Percentiles rank a stretch among this genome's conserved stretches.
Evolutionary conservation across 2,113 vertebrate species (phyloP).

Genomic region (Aleadryas rufinucha): DNA sequence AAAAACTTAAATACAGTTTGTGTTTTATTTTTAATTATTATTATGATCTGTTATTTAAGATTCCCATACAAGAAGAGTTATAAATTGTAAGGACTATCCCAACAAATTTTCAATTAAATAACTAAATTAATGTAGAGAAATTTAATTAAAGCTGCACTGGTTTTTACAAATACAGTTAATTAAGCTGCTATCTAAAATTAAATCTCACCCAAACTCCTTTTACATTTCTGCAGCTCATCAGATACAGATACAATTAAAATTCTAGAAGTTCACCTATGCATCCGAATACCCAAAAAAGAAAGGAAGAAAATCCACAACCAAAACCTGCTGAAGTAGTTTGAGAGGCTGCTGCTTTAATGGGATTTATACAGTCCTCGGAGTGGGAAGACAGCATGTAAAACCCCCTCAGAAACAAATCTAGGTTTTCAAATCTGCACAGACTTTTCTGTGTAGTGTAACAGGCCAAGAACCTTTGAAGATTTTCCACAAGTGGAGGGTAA

Average conservation of each 20-base stretch:
- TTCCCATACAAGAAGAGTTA: slow-evolving; percentile 51
- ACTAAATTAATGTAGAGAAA: slow-evolving; percentile 72
- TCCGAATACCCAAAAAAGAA: slow-evolving; percentile 39
- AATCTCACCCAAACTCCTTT: slow-evolving; percentile 73
- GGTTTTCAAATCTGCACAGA: background rate
- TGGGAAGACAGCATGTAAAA: background rate
- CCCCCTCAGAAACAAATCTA: slow-evolving; percentile 32
- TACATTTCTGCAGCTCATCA: slow-evolving; percentile 71
- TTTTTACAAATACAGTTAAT: slow-evolving; percentile 79
- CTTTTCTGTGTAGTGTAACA: background rate
- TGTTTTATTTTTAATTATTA: background rate
- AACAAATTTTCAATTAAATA: slow-evolving; percentile 77
- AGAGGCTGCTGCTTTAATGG: slow-evolving; percentile 47
- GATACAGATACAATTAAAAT: slow-evolving; percentile 76
- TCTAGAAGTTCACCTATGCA: slow-evolving; percentile 63
- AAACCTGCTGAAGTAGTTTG: slow-evolving; percentile 14
- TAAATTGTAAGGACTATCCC: slow-evolving; percentile 63
- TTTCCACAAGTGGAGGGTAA: slow-evolving; percentile 47
- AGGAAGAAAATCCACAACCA: background rate
- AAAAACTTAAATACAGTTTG: slow-evolving; percentile 26
- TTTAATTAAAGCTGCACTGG: slow-evolving; percentile 77
- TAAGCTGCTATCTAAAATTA: slow-evolving; percentile 79
- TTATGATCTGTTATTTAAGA: slow-evolving; percentile 44
- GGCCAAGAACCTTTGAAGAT: slow-evolving; percentile 42
- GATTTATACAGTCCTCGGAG: slow-evolving; percentile 32